Evolutionary conservation across 2,888 invertebrate genomes (phyloP), one percentile per base, ranked within the genome.

Genomic region (Meandrusa payeni): DNA sequence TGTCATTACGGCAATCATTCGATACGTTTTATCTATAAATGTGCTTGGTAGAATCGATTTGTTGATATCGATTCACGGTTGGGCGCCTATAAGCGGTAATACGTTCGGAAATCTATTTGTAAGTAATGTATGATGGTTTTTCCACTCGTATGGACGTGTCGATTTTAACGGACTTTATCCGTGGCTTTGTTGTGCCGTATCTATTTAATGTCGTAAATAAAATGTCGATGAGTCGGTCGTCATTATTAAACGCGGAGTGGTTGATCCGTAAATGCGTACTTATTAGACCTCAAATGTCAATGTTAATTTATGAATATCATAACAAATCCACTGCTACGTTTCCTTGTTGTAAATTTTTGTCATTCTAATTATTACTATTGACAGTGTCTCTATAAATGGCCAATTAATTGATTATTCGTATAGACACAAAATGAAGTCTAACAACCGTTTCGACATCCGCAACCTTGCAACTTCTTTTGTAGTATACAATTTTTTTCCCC

Each of bases 1-100:
- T 82, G 80, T 78, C 81, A 80, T 83, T 80, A 81, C 72, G 60
- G 71, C 75, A 81, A 82, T 82, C 77, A 78, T 73, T 64, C 71
- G 79, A 76, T 76, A 68, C 70, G 61, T 72, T 69, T 63, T 64
- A 74, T 71, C 76, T 76, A 76, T 76, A 73, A 63, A 61, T 62
- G 59, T 50, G 69, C 61, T 70, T 66, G 57, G 53, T 66, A 66
- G 69, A 68, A 74, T 77, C 72, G 73, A 72, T 72, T 36, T 29
- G 39, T 51, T 38, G 55, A 58, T 68, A 64, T 64, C 61, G 69
- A 66, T 72, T 67, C 76, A 62, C 69, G 57, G 69, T 51, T 72
- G 72, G 68, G 67, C 65, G 72, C 70, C 67, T 64, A 55, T 59
- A 61, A 74, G 70, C 59, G 62, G 55, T 29, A 28, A 44, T 52